A percentile compares a stretch with the other conserved stretches of the same genome.
phyloP scores from a whole-genome alignment of 2,113 vertebrate species.

The Micronisus gabar region DNA sequence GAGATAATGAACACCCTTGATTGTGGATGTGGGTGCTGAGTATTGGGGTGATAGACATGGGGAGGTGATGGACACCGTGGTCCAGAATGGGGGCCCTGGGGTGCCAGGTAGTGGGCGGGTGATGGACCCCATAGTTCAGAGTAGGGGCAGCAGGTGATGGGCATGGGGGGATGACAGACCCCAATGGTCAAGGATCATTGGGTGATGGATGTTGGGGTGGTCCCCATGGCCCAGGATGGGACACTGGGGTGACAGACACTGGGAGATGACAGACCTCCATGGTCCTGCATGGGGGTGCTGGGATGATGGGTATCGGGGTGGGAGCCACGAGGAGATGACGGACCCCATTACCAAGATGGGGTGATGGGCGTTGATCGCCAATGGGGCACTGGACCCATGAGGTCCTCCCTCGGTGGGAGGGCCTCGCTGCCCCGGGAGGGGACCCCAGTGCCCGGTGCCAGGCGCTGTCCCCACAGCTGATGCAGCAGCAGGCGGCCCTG shows the following conservation, averaged over 20 bases:
- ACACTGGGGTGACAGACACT: background rate
- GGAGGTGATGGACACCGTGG: too few relatives aligned
- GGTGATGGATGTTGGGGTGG: background rate
- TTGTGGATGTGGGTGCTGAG: background rate
- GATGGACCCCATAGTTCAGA: background rate
- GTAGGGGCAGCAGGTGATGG: background rate
- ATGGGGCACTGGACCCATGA: background rate
- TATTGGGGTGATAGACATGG: background rate
- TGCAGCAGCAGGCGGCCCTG: slow-evolving; percentile 93
- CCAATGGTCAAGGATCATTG: background rate
- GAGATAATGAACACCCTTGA: background rate
- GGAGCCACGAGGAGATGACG: background rate
- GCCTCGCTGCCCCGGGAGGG: background rate
- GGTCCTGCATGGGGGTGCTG: background rate
- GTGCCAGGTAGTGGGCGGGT: background rate
- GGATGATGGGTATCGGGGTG: too few relatives aligned
- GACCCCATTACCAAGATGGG: background rate
- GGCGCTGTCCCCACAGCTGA: slow-evolving; percentile 72
- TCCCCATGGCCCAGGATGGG: background rate
- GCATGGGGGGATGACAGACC: background rate
- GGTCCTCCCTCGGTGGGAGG: rapidly evolving
- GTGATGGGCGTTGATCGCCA: background rate
- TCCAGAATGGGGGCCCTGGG: background rate
- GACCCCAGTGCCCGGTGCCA: background rate
- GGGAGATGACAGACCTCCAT: background rate